Percentiles rank a stretch among this genome's conserved stretches.
These are phyloP conservation scores for Hypocryptadius cinnamomeus DNA, from an alignment of 2,113 vertebrate genomes.

Conservation along the genomic window DNA sequence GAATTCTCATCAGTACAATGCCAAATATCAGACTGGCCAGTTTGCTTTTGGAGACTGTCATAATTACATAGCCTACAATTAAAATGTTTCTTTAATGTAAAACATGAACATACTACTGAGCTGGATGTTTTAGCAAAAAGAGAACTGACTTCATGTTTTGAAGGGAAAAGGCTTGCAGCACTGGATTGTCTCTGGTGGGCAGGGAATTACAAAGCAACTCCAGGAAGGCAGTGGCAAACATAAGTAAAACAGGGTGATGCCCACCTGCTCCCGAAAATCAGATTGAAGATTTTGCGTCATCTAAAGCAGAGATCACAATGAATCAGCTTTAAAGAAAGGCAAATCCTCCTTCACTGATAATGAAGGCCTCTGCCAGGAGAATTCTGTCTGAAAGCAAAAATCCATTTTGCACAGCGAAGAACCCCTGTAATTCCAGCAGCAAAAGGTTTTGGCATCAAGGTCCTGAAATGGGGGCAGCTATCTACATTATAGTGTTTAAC, in stretches of 20 bases:
- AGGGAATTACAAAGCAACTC: not conserved
- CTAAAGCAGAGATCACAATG: not conserved
- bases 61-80: not conserved
- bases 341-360: not conserved
- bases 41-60: not conserved
- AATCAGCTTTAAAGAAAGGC: not conserved
- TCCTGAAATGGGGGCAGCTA: not conserved
- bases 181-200: not conserved
- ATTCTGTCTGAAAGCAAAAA: not conserved
- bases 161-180: not conserved
- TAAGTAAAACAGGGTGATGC: not conserved
- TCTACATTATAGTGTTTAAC: not conserved
- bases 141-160: not conserved
- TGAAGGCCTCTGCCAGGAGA: not conserved
- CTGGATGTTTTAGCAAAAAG: not conserved
- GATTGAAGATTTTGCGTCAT: not conserved
- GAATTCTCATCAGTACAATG: not conserved
- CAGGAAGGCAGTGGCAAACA: not conserved
- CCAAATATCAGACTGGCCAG: not conserved
- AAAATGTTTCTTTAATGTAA: not conserved
- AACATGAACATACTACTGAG: not conserved
- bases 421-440: not conserved
- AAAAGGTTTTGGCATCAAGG: not conserved
- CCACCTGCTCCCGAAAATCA: not conserved
- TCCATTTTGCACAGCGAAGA: not conserved